Conservation (phyloP, 2,113 vertebrate species). For the Cavia porcellus region DNA sequence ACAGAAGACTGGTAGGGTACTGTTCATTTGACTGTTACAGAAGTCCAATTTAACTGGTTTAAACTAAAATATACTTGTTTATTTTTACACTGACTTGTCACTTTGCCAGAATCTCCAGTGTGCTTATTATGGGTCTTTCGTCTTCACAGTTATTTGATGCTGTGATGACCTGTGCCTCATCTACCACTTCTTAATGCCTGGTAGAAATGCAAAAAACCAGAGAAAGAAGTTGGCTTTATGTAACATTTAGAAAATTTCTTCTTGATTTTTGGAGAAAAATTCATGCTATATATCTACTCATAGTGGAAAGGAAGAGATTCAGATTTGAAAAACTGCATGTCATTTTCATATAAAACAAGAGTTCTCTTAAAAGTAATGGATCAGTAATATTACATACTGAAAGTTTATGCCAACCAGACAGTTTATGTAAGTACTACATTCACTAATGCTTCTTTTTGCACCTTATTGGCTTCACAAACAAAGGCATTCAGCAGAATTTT, state of each 20-base stretch:
- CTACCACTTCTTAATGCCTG: neutral
- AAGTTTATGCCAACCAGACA: neutral
- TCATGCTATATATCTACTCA: neutral
- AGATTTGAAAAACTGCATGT: neutral
- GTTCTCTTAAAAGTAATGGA: neutral
- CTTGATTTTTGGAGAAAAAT: neutral
- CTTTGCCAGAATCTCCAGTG: neutral
- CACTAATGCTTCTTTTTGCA: neutral
- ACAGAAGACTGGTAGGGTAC: neutral
- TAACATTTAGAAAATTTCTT: neutral
- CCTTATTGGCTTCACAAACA: neutral
- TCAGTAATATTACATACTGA: neutral
- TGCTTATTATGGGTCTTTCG: neutral
- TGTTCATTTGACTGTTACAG: neutral
- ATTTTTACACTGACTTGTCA: neutral
- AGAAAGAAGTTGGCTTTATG: neutral
- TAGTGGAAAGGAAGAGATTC: neutral
- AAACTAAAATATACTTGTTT: neutral
- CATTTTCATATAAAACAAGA: neutral
- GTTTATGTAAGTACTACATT: neutral
- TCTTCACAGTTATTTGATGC: neutral
- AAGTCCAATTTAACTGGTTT: neutral
- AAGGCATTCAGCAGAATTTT: neutral
- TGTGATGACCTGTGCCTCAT: neutral
- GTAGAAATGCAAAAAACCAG: neutral